Conservation (phyloP, 2,113 vertebrate genomes). For the Craseonycteris thonglongyai region DNA sequence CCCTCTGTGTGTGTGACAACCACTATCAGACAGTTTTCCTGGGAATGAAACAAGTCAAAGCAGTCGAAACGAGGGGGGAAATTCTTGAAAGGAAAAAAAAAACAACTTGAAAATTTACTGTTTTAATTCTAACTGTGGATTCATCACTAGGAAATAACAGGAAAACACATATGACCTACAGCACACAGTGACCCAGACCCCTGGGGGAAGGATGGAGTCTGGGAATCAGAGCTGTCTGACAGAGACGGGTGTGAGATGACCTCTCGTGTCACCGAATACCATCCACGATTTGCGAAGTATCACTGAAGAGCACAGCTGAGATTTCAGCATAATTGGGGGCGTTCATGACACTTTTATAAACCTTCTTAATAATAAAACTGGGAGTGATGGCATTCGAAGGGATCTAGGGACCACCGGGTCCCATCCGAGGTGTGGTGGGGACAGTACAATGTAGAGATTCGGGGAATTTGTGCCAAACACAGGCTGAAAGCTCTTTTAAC, state of each 20-base stretch:
- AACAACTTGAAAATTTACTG: neutral
- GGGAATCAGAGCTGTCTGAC: neutral
- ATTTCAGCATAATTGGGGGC: neutral
- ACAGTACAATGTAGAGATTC: rapidly evolving
- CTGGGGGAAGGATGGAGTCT: neutral
- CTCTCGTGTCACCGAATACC: neutral
- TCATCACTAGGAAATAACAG: neutral
- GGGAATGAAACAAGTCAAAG: neutral
- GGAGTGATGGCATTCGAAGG: neutral
- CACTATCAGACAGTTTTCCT: neutral
- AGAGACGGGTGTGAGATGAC: neutral
- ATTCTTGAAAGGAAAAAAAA: neutral
- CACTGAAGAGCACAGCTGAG: neutral
- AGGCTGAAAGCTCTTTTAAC: neutral
- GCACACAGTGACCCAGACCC: neutral
- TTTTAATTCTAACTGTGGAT: neutral
- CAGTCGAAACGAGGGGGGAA: neutral
- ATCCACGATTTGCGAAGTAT: neutral
- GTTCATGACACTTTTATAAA: neutral
- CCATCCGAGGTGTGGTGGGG: rapidly evolving
- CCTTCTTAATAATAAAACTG: neutral
- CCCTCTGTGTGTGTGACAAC: rapidly evolving
- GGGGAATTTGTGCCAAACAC: neutral
- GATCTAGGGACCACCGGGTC: neutral
- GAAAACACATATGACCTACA: neutral